These are phyloP conservation scores for Choristoneura rosaceana DNA, from an alignment of 2,888 invertebrate species.

Conservation along the genomic window DNA sequence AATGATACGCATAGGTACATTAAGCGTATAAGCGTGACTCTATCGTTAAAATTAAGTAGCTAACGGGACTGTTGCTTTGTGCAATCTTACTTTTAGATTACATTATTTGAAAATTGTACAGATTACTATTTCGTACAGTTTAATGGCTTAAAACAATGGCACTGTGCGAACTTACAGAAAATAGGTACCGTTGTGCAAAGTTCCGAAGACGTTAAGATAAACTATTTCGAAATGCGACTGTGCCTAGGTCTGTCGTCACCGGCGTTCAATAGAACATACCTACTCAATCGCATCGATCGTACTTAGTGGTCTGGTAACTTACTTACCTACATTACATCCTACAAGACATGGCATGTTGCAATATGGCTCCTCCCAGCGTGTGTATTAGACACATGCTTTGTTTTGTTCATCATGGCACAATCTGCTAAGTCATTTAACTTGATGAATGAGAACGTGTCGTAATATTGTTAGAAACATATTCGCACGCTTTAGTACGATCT, in stretches of 20 bases:
- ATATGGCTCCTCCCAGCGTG: constrained; percentile 35
- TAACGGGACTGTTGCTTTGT: constrained; percentile 19
- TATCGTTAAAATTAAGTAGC: constrained; percentile 10
- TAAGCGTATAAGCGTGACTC: neutral
- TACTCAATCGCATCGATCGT: constrained; percentile 54
- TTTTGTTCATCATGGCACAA: constrained; percentile 36
- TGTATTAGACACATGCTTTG: constrained; percentile 26
- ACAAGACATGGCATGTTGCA: constrained; percentile 37
- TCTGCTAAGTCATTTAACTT: constrained; percentile 23
- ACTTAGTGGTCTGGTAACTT: constrained; percentile 52
- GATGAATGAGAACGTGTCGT: constrained; percentile 32
- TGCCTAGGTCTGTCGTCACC: constrained; percentile 61
- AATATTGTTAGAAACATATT: constrained; percentile 25
- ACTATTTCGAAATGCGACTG: constrained; percentile 68
- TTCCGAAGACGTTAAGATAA: constrained; percentile 63
- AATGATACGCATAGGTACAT: constrained; percentile 12
- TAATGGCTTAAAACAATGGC: constrained; percentile 27
- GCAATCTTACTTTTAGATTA: constrained; percentile 12
- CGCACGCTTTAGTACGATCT: constrained; percentile 25
- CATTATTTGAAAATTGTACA: constrained; percentile 14
- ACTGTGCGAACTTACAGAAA: constrained; percentile 64
- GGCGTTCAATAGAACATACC: constrained; percentile 54
- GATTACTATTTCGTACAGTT: constrained; percentile 24
- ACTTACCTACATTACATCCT: constrained; percentile 41
- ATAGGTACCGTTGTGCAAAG: constrained; percentile 64